phyloP scores from a whole-genome alignment of 2,797 vertebrate species.

The Pangasius krempfi region DNA sequence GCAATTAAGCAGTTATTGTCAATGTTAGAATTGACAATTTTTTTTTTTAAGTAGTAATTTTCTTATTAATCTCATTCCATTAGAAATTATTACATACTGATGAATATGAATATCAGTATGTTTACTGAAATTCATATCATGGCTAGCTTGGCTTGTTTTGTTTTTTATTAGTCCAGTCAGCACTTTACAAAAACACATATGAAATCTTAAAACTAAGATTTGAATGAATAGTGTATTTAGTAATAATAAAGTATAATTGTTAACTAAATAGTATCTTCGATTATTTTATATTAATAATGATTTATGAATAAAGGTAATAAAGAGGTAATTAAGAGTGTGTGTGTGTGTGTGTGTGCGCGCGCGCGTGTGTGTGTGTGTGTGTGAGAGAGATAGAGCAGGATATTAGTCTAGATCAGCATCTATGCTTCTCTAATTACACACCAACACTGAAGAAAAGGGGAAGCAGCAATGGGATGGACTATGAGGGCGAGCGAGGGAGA shows the following conservation, averaged over 20 bases:
- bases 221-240: not conserved
- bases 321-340: not conserved
- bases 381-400: constrained; percentile 9
- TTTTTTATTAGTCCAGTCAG: not conserved
- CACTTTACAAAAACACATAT: not conserved
- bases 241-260: not conserved
- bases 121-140: not conserved
- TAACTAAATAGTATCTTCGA: not conserved
- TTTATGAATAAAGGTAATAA: not conserved
- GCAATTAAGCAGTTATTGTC: not conserved
- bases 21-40: not conserved
- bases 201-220: not conserved
- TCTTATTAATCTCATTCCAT: not conserved
- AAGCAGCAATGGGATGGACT: not conserved
- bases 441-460: not conserved
- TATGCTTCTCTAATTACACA: not conserved
- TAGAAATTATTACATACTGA: not conserved
- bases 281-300: not conserved
- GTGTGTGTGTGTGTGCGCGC: not conserved
- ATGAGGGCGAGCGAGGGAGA: not conserved
- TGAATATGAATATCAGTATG: not conserved
- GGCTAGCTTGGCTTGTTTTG: not conserved
- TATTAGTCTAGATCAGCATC: not conserved
- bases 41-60: not conserved
- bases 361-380: constrained; percentile 25